These are phyloP conservation scores for Eupsilia transversa DNA, from an alignment of 2,888 invertebrate species.

Conservation along the genomic window DNA sequence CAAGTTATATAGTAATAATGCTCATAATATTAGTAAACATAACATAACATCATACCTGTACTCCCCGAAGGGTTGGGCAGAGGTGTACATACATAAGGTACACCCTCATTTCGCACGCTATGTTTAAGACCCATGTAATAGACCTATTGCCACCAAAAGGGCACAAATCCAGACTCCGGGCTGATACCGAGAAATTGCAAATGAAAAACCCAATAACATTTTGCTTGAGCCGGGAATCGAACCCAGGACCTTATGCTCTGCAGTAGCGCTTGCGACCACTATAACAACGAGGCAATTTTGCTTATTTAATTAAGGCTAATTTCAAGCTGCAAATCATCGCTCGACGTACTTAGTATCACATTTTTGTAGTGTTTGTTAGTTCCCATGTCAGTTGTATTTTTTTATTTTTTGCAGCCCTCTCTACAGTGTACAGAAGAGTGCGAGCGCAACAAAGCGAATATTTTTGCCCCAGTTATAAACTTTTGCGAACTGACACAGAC, in stretches of 20 bases:
- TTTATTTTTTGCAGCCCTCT: background rate
- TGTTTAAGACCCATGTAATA: background rate
- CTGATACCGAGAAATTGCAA: background rate
- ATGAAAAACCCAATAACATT: background rate
- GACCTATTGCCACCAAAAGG: background rate
- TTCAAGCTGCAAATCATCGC: too few species aligned
- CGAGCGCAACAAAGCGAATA: background rate
- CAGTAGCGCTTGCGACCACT: background rate
- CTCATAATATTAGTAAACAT: background rate
- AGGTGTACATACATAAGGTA: background rate
- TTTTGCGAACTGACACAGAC: slow-evolving; percentile 19
- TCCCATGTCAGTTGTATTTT: background rate
- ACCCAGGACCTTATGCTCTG: background rate
- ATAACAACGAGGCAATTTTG: background rate
- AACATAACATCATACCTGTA: background rate
- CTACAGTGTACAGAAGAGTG: background rate
- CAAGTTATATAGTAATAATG: background rate
- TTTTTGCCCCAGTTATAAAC: slow-evolving; percentile 16
- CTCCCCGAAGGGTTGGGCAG: background rate
- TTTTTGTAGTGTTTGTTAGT: background rate
- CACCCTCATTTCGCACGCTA: background rate
- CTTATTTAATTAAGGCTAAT: background rate
- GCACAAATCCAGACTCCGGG: background rate
- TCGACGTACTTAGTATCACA: background rate
- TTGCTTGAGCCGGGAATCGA: background rate